These are phyloP conservation scores for Pterostichus madidus DNA, from an alignment of 2,888 invertebrate genomes.

Conservation along the genomic window DNA sequence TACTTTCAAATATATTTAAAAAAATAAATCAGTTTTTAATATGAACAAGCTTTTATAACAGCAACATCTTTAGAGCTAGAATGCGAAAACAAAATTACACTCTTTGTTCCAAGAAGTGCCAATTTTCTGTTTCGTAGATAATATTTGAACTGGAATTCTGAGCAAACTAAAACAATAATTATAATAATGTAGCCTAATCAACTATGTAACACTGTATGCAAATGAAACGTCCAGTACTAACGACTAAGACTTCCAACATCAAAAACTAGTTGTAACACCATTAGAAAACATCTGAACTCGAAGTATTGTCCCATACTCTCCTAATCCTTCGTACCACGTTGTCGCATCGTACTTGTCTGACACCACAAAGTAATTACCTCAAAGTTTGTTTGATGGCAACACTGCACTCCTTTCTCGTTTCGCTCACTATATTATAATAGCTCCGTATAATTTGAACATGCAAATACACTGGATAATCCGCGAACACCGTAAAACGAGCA, in stretches of 20 bases:
- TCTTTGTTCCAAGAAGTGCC: no score
- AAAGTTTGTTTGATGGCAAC: constrained; percentile 50
- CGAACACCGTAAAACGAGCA: constrained; percentile 7
- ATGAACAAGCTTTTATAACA: no score
- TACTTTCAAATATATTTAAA: no score
- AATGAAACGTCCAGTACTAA: constrained; percentile 15
- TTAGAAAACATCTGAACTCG: constrained; percentile 16
- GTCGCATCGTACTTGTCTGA: constrained; percentile 14
- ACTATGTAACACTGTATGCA: background rate
- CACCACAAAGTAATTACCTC: constrained; percentile 51
- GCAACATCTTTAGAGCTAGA: no score
- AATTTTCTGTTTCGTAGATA: no score
- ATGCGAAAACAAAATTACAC: no score
- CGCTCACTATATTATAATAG: constrained; percentile 16
- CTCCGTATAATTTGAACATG: constrained; percentile 28
- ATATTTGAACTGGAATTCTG: no score
- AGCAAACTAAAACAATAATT: no score
- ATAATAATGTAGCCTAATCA: no score
- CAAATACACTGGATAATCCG: constrained; percentile 24
- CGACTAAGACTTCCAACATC: constrained; percentile 17
- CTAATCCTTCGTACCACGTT: background rate
- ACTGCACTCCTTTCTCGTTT: constrained; percentile 17
- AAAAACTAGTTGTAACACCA: constrained; percentile 25
- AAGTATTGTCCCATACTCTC: no score
- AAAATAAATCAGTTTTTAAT: no score